Percentiles rank a stretch among this genome's conserved stretches.
Conservation (phyloP, 2,888 invertebrate species). For the Oscheius sp. region DNA sequence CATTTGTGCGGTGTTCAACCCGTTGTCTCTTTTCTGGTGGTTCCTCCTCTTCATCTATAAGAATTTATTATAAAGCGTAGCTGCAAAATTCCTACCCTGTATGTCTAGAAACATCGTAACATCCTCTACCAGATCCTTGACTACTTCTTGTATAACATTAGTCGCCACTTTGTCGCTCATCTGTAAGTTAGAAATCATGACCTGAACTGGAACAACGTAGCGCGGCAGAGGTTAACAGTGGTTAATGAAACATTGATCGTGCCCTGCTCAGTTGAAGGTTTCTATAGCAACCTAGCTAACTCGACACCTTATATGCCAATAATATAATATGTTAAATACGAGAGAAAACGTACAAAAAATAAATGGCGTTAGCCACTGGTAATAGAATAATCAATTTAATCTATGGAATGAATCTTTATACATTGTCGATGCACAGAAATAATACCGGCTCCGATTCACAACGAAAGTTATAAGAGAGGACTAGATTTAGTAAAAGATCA, state of each 20-base stretch:
- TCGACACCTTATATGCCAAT: too few species aligned
- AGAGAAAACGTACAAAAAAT: neutral
- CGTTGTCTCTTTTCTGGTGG: neutral
- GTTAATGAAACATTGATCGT: constrained; percentile 19
- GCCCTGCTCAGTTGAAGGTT: neutral
- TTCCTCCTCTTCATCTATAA: neutral
- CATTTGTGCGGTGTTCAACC: neutral
- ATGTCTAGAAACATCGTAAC: constrained; percentile 10
- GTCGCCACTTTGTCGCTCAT: neutral
- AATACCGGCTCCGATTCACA: too few species aligned
- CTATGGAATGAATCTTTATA: neutral
- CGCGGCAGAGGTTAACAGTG: too few species aligned
- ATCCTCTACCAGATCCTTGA: constrained; percentile 15
- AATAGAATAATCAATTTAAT: neutral
- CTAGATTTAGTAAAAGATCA: constrained; percentile 25
- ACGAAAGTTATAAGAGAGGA: too few species aligned
- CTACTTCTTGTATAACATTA: neutral
- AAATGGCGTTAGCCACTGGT: neutral
- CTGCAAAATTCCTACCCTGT: neutral
- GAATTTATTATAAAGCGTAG: neutral
- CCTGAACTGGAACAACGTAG: too few species aligned
- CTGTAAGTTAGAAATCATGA: neutral
- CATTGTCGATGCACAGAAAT: neutral
- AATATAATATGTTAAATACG: neutral
- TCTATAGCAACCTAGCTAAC: constrained; percentile 3